Conservation (phyloP, 2,113 vertebrate species). For the Proteles cristata region DNA sequence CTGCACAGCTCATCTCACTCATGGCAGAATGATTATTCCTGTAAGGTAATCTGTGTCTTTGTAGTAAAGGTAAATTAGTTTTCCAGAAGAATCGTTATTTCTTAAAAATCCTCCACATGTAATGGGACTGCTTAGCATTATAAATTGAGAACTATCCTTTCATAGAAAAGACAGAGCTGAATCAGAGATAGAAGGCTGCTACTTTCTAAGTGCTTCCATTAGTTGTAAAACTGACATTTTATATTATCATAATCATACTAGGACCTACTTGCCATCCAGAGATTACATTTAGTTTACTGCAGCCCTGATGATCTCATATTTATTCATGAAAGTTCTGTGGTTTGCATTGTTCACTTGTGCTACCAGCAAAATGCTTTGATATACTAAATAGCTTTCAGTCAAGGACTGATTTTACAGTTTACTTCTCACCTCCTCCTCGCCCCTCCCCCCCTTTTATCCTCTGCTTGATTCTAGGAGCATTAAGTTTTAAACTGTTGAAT, state of each 20-base stretch:
- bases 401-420: conserved; percentile 48
- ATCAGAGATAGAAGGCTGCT: conserved; percentile 56
- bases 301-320: conserved; percentile 68
- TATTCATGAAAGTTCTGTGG: conserved; percentile 75
- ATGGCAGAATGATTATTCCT: not conserved
- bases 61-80: not conserved
- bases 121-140: not conserved
- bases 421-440: not conserved
- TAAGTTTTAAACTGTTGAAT: conserved; percentile 51
- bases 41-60: not conserved
- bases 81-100: conserved; percentile 49
- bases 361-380: conserved; percentile 77
- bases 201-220: conserved; percentile 48
- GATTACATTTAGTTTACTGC: conserved; percentile 77
- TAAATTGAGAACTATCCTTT: conserved; percentile 60
- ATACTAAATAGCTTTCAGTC: conserved; percentile 62
- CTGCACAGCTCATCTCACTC: not conserved
- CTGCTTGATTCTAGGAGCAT: not conserved
- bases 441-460: not conserved
- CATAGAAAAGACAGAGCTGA: conserved; percentile 53
- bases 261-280: conserved; percentile 65
- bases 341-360: conserved; percentile 78
- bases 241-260: conserved; percentile 60
- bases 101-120: not conserved
- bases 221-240: conserved; percentile 74